These are phyloP conservation scores for Candoia aspera DNA, from an alignment of 2,113 vertebrate species.

Conservation along the genomic window DNA sequence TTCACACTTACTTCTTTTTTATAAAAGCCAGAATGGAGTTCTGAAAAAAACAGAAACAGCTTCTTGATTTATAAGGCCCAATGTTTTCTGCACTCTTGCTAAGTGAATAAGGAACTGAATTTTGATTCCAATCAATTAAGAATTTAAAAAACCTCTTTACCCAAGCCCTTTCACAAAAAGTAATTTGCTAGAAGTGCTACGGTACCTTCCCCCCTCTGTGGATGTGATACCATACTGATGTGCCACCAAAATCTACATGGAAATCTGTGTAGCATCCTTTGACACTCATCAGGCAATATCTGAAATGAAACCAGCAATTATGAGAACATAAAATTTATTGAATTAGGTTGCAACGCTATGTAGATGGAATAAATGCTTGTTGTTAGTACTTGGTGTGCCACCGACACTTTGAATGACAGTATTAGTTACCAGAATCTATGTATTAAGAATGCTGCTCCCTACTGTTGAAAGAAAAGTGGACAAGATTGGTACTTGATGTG, in stretches of 20 bases:
- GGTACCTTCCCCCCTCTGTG: slow-evolving; percentile 93
- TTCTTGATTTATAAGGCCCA: background rate
- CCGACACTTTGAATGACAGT: background rate
- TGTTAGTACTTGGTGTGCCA: background rate
- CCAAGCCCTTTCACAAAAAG: background rate
- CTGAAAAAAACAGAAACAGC: background rate
- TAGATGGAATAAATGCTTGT: background rate
- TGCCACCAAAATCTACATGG: slow-evolving; percentile 97
- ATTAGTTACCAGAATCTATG: background rate
- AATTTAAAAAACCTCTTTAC: background rate
- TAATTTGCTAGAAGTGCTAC: background rate
- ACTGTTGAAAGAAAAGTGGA: background rate
- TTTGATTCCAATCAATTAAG: background rate
- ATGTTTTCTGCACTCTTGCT: background rate
- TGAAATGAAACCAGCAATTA: slow-evolving; percentile 57
- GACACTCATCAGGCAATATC: slow-evolving; percentile 99
- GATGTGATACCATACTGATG: slow-evolving; percentile 98
- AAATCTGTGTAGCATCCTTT: slow-evolving; percentile 99
- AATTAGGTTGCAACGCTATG: background rate
- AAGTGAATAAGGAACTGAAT: background rate
- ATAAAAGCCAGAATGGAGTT: background rate
- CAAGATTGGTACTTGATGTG: background rate
- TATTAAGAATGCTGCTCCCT: background rate
- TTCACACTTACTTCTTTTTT: background rate
- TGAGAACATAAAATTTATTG: background rate